Conservation (phyloP, 2,113 vertebrate genomes). For the Mormoops blainvillei region DNA sequence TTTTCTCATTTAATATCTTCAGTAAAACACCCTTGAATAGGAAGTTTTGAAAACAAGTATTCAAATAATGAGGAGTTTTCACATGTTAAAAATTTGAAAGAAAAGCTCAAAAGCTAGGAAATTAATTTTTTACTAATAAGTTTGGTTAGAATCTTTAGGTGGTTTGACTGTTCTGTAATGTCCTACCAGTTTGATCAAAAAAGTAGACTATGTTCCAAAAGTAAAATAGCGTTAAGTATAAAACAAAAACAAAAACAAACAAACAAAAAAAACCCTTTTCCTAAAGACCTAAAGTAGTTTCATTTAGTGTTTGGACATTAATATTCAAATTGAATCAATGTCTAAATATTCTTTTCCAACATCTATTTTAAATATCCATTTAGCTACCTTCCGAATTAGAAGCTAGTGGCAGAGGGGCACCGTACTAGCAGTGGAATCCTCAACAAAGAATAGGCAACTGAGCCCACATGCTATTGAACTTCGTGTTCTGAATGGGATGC, state of each 20-base stretch:
- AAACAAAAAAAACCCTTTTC: background rate
- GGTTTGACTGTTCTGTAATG: background rate
- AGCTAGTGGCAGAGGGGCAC: background rate
- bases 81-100: background rate
- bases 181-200: background rate
- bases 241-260: background rate
- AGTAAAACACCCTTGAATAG: background rate
- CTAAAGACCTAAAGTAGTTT: background rate
- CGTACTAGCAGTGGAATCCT: background rate
- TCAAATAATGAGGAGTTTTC: background rate
- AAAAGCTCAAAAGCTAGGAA: background rate
- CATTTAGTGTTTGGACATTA: background rate
- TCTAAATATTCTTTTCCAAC: background rate
- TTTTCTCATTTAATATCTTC: background rate
- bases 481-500: background rate
- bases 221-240: background rate
- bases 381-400: background rate
- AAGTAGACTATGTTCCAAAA: background rate
- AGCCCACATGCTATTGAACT: background rate
- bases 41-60: background rate
- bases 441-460: background rate
- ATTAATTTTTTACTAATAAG: background rate
- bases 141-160: background rate
- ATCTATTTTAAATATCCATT: background rate
- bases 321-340: background rate